Evolutionary conservation across 92 coral and sea anemone genomes (phyloP), one percentile per base, ranked within the genome.

Genomic region (Plumapathes pennacea): DNA sequence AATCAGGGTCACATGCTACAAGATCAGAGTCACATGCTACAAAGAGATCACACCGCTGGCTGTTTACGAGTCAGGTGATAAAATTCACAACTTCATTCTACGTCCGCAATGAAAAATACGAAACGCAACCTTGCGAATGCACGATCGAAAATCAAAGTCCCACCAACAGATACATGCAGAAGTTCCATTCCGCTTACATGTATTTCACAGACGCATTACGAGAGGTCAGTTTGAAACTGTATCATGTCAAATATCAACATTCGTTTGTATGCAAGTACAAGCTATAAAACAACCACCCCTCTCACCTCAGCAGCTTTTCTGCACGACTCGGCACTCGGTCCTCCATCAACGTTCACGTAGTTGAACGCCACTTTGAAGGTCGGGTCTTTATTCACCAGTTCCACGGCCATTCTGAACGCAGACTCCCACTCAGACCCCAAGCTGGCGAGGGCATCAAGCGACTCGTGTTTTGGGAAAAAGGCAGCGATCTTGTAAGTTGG

Each of bases 401-500:
- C 82, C 29, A 94, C 96, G 3, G 99, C 96, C 4, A 94, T 66
- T 36, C 78, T 85, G 64, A 94, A 94, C 0, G 99, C 99, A 1
- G 99, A 78, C 57, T 94, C 94, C 99, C 99, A 94, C 54, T 94
- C 99, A 25, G 62, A 47, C 2, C 94, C 98, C 52, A 94, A 85
- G 48, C 71, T 83, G 25, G 83, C 82, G 23, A 88, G 46, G 14
- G 99, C 81, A 5, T 96, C 94, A 4, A 77, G 83, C 9, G 82
- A 85, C 24, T 47, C 50, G 55, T 84, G 82, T 18, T 77, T 72
- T 8, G 99, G 99, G 20, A 94, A 94, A 73, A 94, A 94, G 14
- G 99, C 99, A 1, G 99, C 99, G 19, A 94, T 94, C 70, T 94
- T 94, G 85, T 94, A 94, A 24, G 99, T 88, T 19, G 96, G 99